Evolutionary conservation across 1,140 invertebrate species (phyloP), one percentile per base, ranked within the genome.

Genomic region (Conopomorpha cramerella): DNA sequence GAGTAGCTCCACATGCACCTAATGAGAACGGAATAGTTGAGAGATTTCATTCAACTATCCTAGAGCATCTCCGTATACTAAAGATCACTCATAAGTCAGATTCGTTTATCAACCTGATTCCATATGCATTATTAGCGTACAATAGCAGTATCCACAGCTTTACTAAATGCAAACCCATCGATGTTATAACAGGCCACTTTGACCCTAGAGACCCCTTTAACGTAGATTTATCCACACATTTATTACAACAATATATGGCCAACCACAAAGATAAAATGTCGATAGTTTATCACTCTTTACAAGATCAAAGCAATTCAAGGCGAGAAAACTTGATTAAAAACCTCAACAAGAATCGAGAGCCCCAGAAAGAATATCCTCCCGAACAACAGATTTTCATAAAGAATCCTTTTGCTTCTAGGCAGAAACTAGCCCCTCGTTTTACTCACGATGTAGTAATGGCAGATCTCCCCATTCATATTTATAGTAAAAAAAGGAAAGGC

Each of bases 1-100:
- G 13, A 29, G 13, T 12, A 3, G 7, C 13, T 7, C 7, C 28
- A 4, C 13, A 29, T 29, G 28, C 28, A 8, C 28, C 28, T 10
- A 29, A 29, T 29, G 28, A 29, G 13, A 29, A 29, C 12, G 28
- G n/a, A n/a, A n/a, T n/a, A n/a, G n/a, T n/a, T n/a, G n/a, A n/a
- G n/a, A n/a, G n/a, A n/a, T n/a, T n/a, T n/a, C n/a, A n/a, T n/a
- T n/a, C n/a, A n/a, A n/a, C n/a, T n/a, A n/a, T n/a, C n/a, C n/a
- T n/a, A n/a, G 28, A 29, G 13, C 28, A 29, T 12, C 4, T 29
- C 7, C 6, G 28, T 4, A 29, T 29, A 4, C 28, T 29, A 29
- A 29, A 29, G 13, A 4, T 29, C 4, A 29, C 7, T 12, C 28
- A 29, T 3, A 29, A 29, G 13, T 7, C 7, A 4, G 28, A 29